phyloP scores from a whole-genome alignment of 1,140 invertebrate genomes.

The Zaprionus africanus region DNA sequence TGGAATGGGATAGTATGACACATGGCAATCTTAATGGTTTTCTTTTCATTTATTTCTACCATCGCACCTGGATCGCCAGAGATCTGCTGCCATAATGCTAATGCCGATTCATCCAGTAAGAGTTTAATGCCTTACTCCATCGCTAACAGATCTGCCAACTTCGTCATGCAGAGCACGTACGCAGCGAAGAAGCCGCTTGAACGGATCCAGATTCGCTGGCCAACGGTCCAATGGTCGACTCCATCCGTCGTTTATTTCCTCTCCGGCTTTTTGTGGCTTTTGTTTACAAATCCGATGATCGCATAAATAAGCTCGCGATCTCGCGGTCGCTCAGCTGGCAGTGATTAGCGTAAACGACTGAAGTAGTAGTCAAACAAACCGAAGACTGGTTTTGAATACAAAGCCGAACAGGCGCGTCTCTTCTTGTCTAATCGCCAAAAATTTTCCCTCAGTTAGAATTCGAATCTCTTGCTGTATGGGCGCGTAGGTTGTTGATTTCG shows the following conservation, averaged over 20 bases:
- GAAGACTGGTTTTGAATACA: constrained; percentile 64
- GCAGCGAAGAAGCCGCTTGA: constrained; percentile 18
- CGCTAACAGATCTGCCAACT: constrained; percentile 40
- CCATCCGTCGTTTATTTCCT: constrained; percentile 38
- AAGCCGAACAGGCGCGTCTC: constrained; percentile 24
- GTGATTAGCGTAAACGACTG: constrained; percentile 35
- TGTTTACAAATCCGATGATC: constrained; percentile 38
- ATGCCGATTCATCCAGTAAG: constrained; percentile 31
- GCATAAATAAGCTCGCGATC: constrained; percentile 23
- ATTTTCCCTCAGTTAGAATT: constrained; percentile 61
- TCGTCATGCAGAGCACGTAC: constrained; percentile 65
- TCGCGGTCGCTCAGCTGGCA: constrained; percentile 22
- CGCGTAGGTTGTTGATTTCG: constrained; percentile 13
- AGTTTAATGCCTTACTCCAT: constrained; percentile 56
- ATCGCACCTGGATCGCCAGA: constrained; percentile 55
- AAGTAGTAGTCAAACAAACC: constrained; percentile 16
- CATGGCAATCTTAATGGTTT: constrained; percentile 67
- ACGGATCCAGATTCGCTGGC: constrained; percentile 34
- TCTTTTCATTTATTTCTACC: constrained; percentile 41
- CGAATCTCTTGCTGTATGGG: constrained; percentile 42
- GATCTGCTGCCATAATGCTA: constrained; percentile 62
- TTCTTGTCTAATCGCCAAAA: constrained; percentile 45
- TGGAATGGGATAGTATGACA: constrained; percentile 56
- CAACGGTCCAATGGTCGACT: constrained; percentile 14
- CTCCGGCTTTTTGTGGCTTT: constrained; percentile 4